Evolutionary conservation across 2,888 invertebrate genomes (phyloP).

Genomic region (Mythimna vitellina): DNA sequence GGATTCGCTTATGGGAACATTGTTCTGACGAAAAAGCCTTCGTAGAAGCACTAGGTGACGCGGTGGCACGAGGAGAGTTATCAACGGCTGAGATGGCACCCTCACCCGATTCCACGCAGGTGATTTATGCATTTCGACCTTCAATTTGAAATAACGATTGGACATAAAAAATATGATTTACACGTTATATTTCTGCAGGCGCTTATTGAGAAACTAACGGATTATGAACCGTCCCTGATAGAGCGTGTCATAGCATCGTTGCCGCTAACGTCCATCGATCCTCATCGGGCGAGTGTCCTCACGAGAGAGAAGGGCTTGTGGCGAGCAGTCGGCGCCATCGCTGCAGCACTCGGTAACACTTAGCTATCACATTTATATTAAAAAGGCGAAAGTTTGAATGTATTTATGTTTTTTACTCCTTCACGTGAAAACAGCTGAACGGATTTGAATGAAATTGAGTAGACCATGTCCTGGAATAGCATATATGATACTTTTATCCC

Average conservation of each 20-base stretch:
- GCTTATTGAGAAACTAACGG: constrained; percentile 92
- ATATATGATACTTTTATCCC: too few species aligned
- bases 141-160: not conserved
- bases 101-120: constrained; percentile 91
- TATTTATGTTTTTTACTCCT: too few species aligned
- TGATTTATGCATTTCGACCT: constrained; percentile 45
- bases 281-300: constrained; percentile 85
- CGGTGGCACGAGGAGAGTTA: constrained; percentile 92
- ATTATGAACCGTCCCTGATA: constrained; percentile 92
- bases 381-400: too few species aligned
- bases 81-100: constrained; percentile 86
- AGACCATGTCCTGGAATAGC: too few species aligned
- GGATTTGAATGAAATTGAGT: too few species aligned
- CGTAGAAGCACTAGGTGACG: constrained; percentile 92
- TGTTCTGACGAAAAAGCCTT: constrained; percentile 89
- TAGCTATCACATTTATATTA: too few species aligned
- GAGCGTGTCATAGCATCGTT: constrained; percentile 92
- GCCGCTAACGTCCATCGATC: constrained; percentile 84
- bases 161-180: not conserved
- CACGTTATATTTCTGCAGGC: constrained; percentile 77
- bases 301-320: constrained; percentile 80
- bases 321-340: constrained; percentile 85
- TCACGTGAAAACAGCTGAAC: too few species aligned
- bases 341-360: constrained; percentile 81
- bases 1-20: constrained; percentile 85